phyloP scores from a whole-genome alignment of 1,140 invertebrate genomes.

The Scylla paramamosain region DNA sequence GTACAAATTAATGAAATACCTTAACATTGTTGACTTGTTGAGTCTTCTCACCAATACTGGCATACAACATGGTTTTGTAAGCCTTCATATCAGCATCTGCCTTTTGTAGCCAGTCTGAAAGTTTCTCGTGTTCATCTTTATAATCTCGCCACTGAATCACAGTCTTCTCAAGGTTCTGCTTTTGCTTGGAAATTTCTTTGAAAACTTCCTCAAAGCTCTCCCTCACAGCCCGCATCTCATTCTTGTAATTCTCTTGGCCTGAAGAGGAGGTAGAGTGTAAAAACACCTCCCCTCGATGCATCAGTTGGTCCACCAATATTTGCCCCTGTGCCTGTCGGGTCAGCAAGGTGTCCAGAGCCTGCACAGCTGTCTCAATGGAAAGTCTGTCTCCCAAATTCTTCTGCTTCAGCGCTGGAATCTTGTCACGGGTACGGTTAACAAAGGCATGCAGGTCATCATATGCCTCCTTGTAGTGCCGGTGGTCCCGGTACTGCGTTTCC shows the following conservation, averaged over 20 bases:
- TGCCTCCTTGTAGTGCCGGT: constrained; percentile 92
- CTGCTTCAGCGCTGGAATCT: constrained; percentile 92
- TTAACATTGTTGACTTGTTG: constrained; percentile 85
- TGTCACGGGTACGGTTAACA: constrained; percentile 92
- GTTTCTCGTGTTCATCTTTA: constrained; percentile 94
- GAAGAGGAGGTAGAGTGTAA: constrained; percentile 88
- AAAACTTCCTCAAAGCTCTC: constrained; percentile 93
- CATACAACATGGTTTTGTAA: constrained; percentile 91
- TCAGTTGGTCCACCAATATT: constrained; percentile 90
- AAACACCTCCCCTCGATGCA: constrained; percentile 92
- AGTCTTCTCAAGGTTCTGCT: constrained; percentile 90
- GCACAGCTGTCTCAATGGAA: constrained; percentile 92
- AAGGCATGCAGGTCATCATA: constrained; percentile 92
- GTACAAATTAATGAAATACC: constrained; percentile 21
- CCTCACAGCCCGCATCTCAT: constrained; percentile 90
- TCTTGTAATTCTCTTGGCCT: constrained; percentile 90
- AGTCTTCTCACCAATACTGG: constrained; percentile 91
- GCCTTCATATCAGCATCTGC: constrained; percentile 95
- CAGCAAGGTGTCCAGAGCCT: constrained; percentile 90
- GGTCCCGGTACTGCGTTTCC: constrained; percentile 93
- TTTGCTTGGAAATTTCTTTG: constrained; percentile 91
- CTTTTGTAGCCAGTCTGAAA: constrained; percentile 96
- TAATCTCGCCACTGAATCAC: constrained; percentile 93
- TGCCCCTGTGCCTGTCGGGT: constrained; percentile 96
- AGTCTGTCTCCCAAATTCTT: constrained; percentile 91